phyloP scores from a whole-genome alignment of 2,888 invertebrate species.

The Archips xylosteana region DNA sequence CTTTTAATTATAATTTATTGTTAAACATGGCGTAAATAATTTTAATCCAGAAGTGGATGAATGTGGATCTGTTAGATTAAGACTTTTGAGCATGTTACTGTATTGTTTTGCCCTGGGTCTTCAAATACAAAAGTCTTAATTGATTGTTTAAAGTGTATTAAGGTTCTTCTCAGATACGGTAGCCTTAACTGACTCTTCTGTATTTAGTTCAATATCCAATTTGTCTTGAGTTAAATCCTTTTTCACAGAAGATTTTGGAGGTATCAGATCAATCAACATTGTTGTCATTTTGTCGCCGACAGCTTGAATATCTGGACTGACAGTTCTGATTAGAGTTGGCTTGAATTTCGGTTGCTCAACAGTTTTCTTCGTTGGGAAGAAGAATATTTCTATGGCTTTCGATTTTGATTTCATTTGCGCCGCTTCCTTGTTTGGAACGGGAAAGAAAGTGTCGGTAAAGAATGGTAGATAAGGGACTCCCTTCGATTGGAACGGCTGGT shows the following conservation, averaged over 20 bases:
- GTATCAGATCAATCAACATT: constrained; percentile 45
- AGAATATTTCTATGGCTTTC: constrained; percentile 69
- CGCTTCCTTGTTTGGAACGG: constrained; percentile 52
- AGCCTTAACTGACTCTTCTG: constrained; percentile 46
- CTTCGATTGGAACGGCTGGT: constrained; percentile 22
- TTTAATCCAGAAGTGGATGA: not conserved
- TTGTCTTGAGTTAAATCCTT: constrained; percentile 62
- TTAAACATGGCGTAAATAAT: not conserved
- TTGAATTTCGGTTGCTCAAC: constrained; percentile 46
- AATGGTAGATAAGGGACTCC: constrained; percentile 55
- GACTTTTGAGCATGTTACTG: not conserved
- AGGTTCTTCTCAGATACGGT: constrained; percentile 45
- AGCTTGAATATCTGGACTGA: constrained; percentile 59
- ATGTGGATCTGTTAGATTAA: not conserved
- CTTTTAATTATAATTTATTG: not conserved
- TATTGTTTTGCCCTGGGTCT: not conserved
- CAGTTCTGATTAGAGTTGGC: constrained; percentile 44
- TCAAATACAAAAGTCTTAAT: not conserved
- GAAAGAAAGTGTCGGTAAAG: constrained; percentile 54
- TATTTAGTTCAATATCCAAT: constrained; percentile 46
- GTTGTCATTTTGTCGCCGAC: constrained; percentile 65
- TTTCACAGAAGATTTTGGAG: constrained; percentile 56
- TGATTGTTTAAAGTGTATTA: constrained; percentile 51
- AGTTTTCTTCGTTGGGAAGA: constrained; percentile 69
- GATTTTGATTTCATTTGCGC: constrained; percentile 51